A percentile compares a stretch with the other conserved stretches of the same genome.
Conservation (phyloP, 2,113 vertebrate genomes). For the Zosterops lateralis region DNA sequence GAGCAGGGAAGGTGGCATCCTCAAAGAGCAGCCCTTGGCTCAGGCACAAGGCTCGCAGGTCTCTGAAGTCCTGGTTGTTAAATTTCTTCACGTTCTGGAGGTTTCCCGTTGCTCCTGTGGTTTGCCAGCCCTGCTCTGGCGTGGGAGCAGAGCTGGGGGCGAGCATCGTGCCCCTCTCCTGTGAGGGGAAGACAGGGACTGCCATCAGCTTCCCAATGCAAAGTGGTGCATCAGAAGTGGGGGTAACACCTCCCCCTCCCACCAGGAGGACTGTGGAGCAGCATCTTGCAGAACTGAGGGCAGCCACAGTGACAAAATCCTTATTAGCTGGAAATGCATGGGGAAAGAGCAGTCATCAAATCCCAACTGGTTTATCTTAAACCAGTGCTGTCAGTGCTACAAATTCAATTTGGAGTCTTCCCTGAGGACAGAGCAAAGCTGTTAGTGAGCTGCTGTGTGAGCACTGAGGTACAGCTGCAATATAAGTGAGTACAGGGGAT, state of each 20-base stretch:
- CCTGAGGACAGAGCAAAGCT: constrained; percentile 19
- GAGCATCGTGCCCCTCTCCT: background rate
- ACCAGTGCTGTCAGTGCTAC: constrained; percentile 35
- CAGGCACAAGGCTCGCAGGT: constrained; percentile 46
- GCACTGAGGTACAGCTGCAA: background rate
- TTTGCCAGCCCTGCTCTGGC: background rate
- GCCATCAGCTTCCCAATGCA: background rate
- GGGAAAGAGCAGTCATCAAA: background rate
- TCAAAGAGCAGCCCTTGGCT: constrained; percentile 58
- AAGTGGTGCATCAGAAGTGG: background rate
- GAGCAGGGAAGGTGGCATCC: constrained; percentile 69
- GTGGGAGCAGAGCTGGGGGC: background rate
- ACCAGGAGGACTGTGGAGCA: background rate
- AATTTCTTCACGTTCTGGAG: constrained; percentile 26
- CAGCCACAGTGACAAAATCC: constrained; percentile 31
- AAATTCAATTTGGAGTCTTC: constrained; percentile 49
- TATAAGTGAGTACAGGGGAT: rapidly evolving
- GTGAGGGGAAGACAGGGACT: background rate
- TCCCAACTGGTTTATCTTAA: constrained; percentile 41
- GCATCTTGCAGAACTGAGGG: background rate
- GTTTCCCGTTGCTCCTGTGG: background rate
- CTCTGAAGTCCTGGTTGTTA: constrained; percentile 71
- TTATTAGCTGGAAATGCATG: constrained; percentile 35
- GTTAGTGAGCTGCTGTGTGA: background rate
- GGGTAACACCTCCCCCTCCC: background rate